These are phyloP conservation scores for Griposia aprilina DNA, from an alignment of 2,888 invertebrate species.

Conservation along the genomic window DNA sequence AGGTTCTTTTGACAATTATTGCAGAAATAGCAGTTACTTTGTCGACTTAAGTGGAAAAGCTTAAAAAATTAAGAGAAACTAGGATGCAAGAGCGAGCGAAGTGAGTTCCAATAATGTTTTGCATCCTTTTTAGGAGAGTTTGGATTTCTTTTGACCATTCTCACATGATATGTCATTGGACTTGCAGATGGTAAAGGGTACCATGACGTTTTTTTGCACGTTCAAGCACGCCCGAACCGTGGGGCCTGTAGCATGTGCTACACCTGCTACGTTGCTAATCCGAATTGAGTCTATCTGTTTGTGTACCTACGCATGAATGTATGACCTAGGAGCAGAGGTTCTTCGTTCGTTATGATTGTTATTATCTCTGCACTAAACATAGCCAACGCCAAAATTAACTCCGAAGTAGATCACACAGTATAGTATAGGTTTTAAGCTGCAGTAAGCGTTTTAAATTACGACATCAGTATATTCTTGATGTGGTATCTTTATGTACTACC, in stretches of 20 bases:
- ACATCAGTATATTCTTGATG: neutral
- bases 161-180: no score
- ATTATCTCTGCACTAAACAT: neutral
- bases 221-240: no score
- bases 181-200: no score
- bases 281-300: neutral
- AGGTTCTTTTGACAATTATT: neutral
- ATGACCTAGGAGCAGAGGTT: neutral
- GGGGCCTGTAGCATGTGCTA: no score
- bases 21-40: neutral
- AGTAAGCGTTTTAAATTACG: neutral
- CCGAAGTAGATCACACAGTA: neutral
- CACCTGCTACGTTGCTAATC: no score
- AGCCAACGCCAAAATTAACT: neutral
- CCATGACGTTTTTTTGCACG: no score
- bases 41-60: no score
- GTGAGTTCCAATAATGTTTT: no score
- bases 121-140: no score
- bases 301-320: neutral
- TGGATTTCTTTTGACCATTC: no score
- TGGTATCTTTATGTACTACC: neutral
- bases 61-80: no score
- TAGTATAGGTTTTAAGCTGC: neutral
- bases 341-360: neutral
- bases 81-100: no score